Base-by-base conservation (phyloP, 2,888 invertebrate species). In the Campoletis raptor region DNA sequence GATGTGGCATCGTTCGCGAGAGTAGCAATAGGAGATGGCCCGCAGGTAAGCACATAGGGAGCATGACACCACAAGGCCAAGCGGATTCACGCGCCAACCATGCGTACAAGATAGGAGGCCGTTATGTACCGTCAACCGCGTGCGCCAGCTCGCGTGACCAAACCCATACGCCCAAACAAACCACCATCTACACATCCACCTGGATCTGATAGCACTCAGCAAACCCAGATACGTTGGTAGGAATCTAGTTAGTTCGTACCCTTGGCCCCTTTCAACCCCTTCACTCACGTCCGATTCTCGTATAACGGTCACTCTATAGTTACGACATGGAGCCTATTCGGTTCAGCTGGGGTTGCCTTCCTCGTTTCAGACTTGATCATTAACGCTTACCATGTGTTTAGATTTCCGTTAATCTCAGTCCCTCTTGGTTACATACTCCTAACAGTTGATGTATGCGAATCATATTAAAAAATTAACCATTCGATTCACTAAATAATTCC, bases 221-320 rank as follows among this genome's bases (percentile, higher is more conserved):
- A 78, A 79, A 78, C 74, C 64, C 73, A 90, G 90, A 92, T 92
- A 92, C 90, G 90, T 88, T 87, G 87, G 89, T 88, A 87, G 90
- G 89, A 90, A 92, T 92, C 90, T 90, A 90, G 91, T 92, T 91
- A 90, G 90, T 36, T 86, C 87, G 87, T 90, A 89, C 90, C 90
- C 89, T 90, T 89, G 87, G 88, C 90, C 87, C 90, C 83, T 82
- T 81, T 83, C 83, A 83, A 80, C 52, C 87, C 82, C 83, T 74
- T 74, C 21, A 45, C 70, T 79, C 72, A 64, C 69, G 72, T 54
- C 69, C 64, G 57, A 79, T 57, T 79, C 61, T 61, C 30, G 61
- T 61, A 72, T 54, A 72, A 76, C 76, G 70, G 76, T 70, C 72
- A 76, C 37, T 54, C 69, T 42, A 42, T 76, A 84, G 84, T 57